A percentile compares a stretch with the other conserved stretches of the same genome.
These are phyloP conservation scores for Eudemis profundana DNA, from an alignment of 2,888 invertebrate genomes.

Conservation along the genomic window DNA sequence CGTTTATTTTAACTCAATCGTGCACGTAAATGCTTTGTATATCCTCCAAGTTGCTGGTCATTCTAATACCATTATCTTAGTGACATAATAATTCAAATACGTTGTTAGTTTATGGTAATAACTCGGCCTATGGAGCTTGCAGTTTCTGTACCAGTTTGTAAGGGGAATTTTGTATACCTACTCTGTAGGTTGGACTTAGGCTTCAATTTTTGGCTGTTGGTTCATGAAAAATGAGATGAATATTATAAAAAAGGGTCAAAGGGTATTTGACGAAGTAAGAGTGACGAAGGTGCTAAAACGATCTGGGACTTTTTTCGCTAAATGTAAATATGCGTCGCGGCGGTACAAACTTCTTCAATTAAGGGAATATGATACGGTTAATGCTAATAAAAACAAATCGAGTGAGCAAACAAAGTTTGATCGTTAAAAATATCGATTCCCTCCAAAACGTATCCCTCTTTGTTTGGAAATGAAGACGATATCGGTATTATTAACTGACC, in stretches of 20 bases:
- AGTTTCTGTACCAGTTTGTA: no score
- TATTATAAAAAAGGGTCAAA: no score
- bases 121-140: no score
- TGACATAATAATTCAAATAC: no score
- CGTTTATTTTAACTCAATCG: slow-evolving; percentile 34
- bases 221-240: no score
- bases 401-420: slow-evolving; percentile 10
- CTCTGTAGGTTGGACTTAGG: no score
- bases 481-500: slow-evolving; percentile 11
- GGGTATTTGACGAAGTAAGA: no score
- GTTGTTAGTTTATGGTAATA: no score
- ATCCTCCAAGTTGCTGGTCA: background rate
- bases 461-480: slow-evolving; percentile 10
- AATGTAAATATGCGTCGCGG: background rate
- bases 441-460: slow-evolving; percentile 16
- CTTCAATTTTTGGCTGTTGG: no score
- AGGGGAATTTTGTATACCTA: no score
- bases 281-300: no score
- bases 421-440: slow-evolving; percentile 29
- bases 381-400: slow-evolving; percentile 30
- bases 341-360: background rate
- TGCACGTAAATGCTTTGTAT: slow-evolving; percentile 16
- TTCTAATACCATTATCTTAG: no score
- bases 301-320: background rate
- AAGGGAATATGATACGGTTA: background rate